Conservation (phyloP, 2,888 invertebrate species). For the Baronia brevicornis region DNA sequence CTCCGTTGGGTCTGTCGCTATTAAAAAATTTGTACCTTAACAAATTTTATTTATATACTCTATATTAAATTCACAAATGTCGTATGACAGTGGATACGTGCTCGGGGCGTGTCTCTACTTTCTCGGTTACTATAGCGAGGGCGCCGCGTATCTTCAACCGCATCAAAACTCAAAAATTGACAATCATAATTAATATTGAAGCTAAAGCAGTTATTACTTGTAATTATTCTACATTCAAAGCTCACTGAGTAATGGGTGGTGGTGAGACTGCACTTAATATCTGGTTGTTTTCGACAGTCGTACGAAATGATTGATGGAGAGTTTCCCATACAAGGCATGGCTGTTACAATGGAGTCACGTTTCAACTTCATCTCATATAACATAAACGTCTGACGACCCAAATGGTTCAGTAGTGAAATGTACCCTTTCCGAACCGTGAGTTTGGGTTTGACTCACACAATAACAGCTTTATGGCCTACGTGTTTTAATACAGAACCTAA, state of each 20-base stretch:
- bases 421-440: too few relatives aligned
- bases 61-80: neutral
- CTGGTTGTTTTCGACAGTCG: conserved; percentile 2
- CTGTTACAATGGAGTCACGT: too few relatives aligned
- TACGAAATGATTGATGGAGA: too few relatives aligned
- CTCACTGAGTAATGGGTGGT: conserved; percentile 14
- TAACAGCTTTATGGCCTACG: too few relatives aligned
- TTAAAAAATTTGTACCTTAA: too few relatives aligned
- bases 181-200: conserved; percentile 41
- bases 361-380: too few relatives aligned
- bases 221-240: conserved; percentile 31
- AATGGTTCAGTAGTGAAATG: too few relatives aligned
- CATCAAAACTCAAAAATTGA: conserved; percentile 16
- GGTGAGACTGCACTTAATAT: conserved; percentile 3
- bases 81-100: conserved; percentile 7
- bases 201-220: conserved; percentile 47
- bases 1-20: too few relatives aligned
- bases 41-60: neutral
- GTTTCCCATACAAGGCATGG: too few relatives aligned
- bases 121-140: conserved; percentile 9
- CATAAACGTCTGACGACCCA: too few relatives aligned
- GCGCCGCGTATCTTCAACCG: conserved; percentile 11
- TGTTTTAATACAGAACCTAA: too few relatives aligned
- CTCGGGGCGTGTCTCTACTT: conserved; percentile 14
- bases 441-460: too few relatives aligned